Evolutionary conservation across 37 sponge, comb jelly and placozoan species (phyloP).

Genomic region (Amphimedon queenslandica): DNA sequence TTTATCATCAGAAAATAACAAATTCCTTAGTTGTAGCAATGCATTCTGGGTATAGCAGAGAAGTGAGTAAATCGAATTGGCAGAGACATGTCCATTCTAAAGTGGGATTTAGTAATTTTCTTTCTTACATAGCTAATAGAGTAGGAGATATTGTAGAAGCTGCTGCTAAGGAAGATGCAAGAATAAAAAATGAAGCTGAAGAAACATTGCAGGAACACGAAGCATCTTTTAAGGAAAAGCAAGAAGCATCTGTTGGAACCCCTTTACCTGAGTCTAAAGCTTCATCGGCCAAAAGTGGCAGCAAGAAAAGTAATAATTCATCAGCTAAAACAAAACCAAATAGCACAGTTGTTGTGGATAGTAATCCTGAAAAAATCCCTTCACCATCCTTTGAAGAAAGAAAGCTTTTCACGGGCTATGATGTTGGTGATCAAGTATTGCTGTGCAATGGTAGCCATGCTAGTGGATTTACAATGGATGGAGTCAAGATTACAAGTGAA

Average conservation of each 20-base stretch:
- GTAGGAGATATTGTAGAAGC: slow-evolving; percentile 47
- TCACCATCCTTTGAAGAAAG: neutral
- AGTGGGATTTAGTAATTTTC: slow-evolving; percentile 79
- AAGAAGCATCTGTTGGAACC: neutral
- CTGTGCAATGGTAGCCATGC: slow-evolving; percentile 14
- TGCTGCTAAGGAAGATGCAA: slow-evolving; percentile 37
- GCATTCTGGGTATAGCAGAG: slow-evolving; percentile 51
- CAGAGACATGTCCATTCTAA: slow-evolving; percentile 39
- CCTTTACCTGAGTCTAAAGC: slow-evolving; percentile 7
- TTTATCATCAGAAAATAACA: slow-evolving; percentile 44
- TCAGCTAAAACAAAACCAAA: slow-evolving; percentile 17
- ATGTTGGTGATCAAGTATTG: slow-evolving; percentile 45
- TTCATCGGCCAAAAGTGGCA: slow-evolving; percentile 15
- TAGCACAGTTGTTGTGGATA: neutral
- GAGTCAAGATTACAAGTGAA: slow-evolving; percentile 17
- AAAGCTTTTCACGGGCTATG: slow-evolving; percentile 47
- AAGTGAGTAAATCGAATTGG: slow-evolving; percentile 27
- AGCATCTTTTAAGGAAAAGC: slow-evolving; percentile 13
- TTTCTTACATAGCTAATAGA: slow-evolving; percentile 23
- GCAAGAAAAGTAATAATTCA: slow-evolving; percentile 13
- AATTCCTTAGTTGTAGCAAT: slow-evolving; percentile 35
- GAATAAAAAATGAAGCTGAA: slow-evolving; percentile 10
- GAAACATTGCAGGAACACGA: slow-evolving; percentile 15
- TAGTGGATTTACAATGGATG: slow-evolving; percentile 46
- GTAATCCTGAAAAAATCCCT: neutral